Evolutionary conservation across 2,888 invertebrate species (phyloP).

Genomic region (Polydrusus pterygomalis): DNA sequence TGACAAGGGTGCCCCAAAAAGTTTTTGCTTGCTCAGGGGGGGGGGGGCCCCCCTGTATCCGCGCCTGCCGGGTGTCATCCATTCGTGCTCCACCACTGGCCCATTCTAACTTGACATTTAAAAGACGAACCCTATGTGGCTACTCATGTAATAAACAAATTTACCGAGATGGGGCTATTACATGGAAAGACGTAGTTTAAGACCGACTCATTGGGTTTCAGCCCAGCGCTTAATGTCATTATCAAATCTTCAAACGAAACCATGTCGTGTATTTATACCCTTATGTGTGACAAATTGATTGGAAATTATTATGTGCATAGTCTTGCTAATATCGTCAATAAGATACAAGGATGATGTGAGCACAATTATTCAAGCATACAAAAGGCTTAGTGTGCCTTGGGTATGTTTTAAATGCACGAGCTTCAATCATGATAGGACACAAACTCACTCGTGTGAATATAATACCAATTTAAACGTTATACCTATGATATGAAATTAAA

Average conservation of each 20-base stretch:
- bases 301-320: slow-evolving; percentile 20
- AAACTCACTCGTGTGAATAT: slow-evolving; percentile 5
- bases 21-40: too few species aligned
- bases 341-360: slow-evolving; percentile 21
- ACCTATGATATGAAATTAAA: neutral
- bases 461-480: neutral
- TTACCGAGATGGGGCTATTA: slow-evolving; percentile 27
- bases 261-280: slow-evolving; percentile 5
- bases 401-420: neutral
- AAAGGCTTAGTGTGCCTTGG: slow-evolving; percentile 7
- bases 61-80: too few species aligned
- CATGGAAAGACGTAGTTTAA: slow-evolving; percentile 30
- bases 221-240: slow-evolving; percentile 16
- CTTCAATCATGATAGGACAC: neutral
- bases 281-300: slow-evolving; percentile 35
- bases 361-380: slow-evolving; percentile 31
- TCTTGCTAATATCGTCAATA: slow-evolving; percentile 18
- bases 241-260: slow-evolving; percentile 22
- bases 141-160: slow-evolving; percentile 11
- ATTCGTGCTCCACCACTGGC: too few species aligned
- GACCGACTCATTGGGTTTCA: slow-evolving; percentile 16
- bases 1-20: too few species aligned
- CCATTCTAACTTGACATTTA: neutral
- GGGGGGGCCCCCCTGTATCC: too few species aligned
- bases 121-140: slow-evolving; percentile 11